Evolutionary conservation across 2,888 invertebrate genomes (phyloP).

Genomic region (Nomada fucata): DNA sequence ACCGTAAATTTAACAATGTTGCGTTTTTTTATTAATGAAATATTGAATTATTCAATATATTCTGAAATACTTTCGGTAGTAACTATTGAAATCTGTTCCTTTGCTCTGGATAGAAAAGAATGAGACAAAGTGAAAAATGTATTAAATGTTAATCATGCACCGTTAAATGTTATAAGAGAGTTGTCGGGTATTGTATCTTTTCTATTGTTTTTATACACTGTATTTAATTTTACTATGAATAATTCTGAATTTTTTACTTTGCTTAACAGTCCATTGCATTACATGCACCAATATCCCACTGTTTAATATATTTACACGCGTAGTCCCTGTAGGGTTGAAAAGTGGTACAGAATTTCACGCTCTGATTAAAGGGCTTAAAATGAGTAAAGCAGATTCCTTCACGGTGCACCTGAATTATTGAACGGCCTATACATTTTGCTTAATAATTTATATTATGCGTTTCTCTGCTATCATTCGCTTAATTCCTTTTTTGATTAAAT

Average conservation of each 20-base stretch:
- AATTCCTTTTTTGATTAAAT: neutral
- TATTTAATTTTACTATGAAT: neutral
- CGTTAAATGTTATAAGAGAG: too few relatives aligned
- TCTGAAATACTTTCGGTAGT: neutral
- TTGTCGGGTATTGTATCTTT: too few relatives aligned
- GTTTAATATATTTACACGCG: conserved; percentile 11
- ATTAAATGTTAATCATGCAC: neutral
- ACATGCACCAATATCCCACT: neutral
- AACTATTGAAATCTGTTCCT: neutral
- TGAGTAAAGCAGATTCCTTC: conserved; percentile 22
- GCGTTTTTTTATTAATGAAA: neutral
- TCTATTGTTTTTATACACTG: too few relatives aligned
- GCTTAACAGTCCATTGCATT: too few relatives aligned
- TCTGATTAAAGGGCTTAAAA: conserved; percentile 48
- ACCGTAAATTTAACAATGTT: conserved; percentile 31
- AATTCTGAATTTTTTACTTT: neutral
- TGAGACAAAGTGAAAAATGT: neutral
- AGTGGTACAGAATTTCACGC: conserved; percentile 39
- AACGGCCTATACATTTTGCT: neutral
- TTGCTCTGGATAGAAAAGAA: neutral
- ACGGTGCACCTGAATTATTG: conserved; percentile 18
- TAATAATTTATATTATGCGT: neutral
- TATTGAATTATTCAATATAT: conserved; percentile 1
- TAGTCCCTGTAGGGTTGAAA: conserved; percentile 22
- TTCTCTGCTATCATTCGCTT: neutral